A percentile compares a stretch with the other conserved stretches of the same genome.
phyloP scores from a whole-genome alignment of 2,888 invertebrate genomes.

The Allygus modestus region DNA sequence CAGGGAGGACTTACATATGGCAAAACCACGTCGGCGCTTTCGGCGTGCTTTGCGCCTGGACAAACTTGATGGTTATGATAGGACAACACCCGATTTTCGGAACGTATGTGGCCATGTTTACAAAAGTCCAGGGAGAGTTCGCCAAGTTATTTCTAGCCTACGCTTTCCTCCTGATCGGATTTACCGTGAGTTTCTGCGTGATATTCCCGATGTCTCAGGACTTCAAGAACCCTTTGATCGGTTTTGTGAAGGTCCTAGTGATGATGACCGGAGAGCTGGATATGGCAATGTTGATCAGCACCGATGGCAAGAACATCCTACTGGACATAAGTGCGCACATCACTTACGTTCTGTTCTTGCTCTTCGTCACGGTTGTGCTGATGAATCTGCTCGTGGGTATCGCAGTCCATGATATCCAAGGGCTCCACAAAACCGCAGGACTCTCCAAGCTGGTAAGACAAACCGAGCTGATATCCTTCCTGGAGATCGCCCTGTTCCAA shows the following conservation, averaged over 20 bases:
- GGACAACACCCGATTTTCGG: constrained; percentile 93
- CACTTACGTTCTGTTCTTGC: constrained; percentile 87
- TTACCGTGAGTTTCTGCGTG: constrained; percentile 92
- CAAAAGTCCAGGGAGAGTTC: constrained; percentile 91
- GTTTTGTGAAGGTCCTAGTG: constrained; percentile 89
- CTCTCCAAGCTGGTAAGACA: constrained; percentile 89
- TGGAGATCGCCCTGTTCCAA: constrained; percentile 89
- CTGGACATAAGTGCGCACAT: constrained; percentile 90
- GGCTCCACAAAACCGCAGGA: constrained; percentile 90
- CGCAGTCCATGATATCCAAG: constrained; percentile 92
- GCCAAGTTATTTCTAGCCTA: constrained; percentile 92
- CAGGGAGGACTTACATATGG: constrained; percentile 87
- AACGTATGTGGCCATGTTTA: constrained; percentile 94
- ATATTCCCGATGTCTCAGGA: constrained; percentile 90
- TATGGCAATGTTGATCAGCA: constrained; percentile 85
- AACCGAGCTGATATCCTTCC: constrained; percentile 91
- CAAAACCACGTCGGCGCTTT: constrained; percentile 93
- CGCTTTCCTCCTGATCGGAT: constrained; percentile 90
- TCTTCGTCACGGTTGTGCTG: constrained; percentile 90
- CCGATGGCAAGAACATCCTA: constrained; percentile 75
- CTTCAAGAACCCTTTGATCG: constrained; percentile 90
- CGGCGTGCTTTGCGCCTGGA: constrained; percentile 91
- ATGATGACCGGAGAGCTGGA: constrained; percentile 95
- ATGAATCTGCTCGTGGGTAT: constrained; percentile 93
- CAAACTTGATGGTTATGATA: constrained; percentile 93